Evolutionary conservation across 2,797 vertebrate species (phyloP), one percentile per base, ranked within the genome.

Genomic region (Petrocephalus sullivani): DNA sequence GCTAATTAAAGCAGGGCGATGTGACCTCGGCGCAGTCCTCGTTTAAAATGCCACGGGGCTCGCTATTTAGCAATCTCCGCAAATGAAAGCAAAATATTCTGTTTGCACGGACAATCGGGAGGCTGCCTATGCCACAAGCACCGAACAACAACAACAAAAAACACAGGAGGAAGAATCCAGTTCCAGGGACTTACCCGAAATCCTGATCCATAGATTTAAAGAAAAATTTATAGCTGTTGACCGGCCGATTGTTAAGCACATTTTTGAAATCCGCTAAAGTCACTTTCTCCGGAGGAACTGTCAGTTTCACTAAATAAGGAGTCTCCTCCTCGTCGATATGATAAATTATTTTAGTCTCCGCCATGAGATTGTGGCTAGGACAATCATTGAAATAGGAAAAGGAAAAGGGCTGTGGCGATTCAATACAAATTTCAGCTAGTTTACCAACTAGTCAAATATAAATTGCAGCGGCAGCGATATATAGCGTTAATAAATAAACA

Each of bases 171-270:
- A 67, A 71, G 37, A 54, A 88, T 58, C 51, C 54, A 75, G 75
- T 87, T 67, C 57, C 57, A 53, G 87, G 84, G 88, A 94, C 98
- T 97, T 89, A 99, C 98, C 98, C 98, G 91, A 99, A 99, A 96
- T 99, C 98, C 96, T 98, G 98, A 94, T 99, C 98, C 98, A 99
- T 99, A 88, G 98, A 99, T 95, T 99, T 99, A 95, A 99, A 99
- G 96, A 98, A 99, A 95, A 99, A 99, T 96, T 99, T 99, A 96
- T 98, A 99, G 97, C 96, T 96, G 90, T 97, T 96, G 93, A 96
- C 96, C 16, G 98, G 97, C 86, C 98, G 97, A 91, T 97, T 98
- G 96, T 97, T 97, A 94, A 99, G 98, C 93, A 99, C 98, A 97
- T 96, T 97, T 96, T 99, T 99, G 93, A 99, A 99, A 96, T 99